These are phyloP conservation scores for Acleris emargana DNA, from an alignment of 2,888 invertebrate species.

Conservation along the genomic window DNA sequence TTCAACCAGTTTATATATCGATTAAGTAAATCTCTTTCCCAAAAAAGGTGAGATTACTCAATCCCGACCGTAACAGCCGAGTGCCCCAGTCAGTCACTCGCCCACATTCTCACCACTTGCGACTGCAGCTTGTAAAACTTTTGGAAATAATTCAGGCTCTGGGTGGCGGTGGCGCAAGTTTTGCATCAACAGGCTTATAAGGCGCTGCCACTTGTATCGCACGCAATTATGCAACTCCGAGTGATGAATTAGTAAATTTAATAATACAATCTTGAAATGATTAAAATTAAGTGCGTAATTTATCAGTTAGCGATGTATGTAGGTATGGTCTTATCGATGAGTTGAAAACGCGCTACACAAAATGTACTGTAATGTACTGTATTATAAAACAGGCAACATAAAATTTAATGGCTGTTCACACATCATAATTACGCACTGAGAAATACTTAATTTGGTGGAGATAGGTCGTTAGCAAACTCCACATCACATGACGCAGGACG, in stretches of 20 bases:
- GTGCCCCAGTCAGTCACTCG: slow-evolving; percentile 37
- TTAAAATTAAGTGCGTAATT: too few relatives aligned
- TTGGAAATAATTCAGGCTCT: slow-evolving; percentile 35
- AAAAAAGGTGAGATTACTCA: slow-evolving; percentile 45
- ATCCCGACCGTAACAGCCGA: slow-evolving; percentile 37
- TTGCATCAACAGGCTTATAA: slow-evolving; percentile 27
- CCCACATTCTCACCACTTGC: slow-evolving; percentile 28
- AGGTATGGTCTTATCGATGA: too few relatives aligned
- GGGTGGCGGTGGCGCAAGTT: slow-evolving; percentile 37
- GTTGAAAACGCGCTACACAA: too few relatives aligned
- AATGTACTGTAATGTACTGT: too few relatives aligned
- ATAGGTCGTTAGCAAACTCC: slow-evolving; percentile 34
- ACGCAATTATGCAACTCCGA: slow-evolving; percentile 12
- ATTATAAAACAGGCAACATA: too few relatives aligned
- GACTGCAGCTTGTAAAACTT: slow-evolving; percentile 26
- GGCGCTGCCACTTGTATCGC: slow-evolving; percentile 17
- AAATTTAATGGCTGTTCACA: not conserved
- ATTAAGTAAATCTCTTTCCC: slow-evolving; percentile 23
- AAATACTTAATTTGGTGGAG: slow-evolving; percentile 1
- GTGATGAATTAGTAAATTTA: slow-evolving; percentile 24
- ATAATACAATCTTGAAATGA: not conserved
- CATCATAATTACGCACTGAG: slow-evolving; percentile 7
- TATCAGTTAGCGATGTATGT: too few relatives aligned
- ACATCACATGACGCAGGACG: slow-evolving; percentile 25
- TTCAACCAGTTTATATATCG: slow-evolving; percentile 13